Evolutionary conservation across 2,113 vertebrate species (phyloP), one percentile per base, ranked within the genome.

Genomic region (Xiphophorus hellerii): DNA sequence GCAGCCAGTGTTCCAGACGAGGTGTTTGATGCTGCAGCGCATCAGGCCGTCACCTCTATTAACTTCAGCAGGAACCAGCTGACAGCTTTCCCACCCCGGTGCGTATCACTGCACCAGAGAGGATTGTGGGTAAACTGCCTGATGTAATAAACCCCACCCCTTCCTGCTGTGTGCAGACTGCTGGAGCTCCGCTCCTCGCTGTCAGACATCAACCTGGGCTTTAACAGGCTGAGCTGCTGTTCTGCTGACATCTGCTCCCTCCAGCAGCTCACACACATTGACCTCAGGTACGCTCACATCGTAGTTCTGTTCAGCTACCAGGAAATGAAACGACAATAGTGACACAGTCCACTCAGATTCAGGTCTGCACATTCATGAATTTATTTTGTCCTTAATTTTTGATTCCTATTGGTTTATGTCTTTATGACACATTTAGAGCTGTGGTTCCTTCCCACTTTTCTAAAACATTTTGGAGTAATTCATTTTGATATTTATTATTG

Each of bases 1-100:
- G 93, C 92, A 9, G 58, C 80, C 0, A 51, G 62, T 63, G 90
- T 99, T 89, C 96, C 97, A 4, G 94, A 95, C 12, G 96, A 96
- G 4, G 30, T 97, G 72, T 97, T 99, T 58, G 86, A 95, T 5
- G 96, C 96, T 1, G 93, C 94, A 65, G 92, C 85, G 28, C 75
- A 64, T 79, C 89, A 86, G 1, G 73, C 83, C 3, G 78, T 99
- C 66, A 63, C 88, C 76, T 94, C 88, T 0, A 64, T 96, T 64
- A 96, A 98, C 92, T 97, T 99, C 92, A 97, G 97, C 94, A 99
- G 95, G 92, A 99, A 99, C 85, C 95, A 95, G 78, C 95, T 99
- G 28, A 93, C 72, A 20, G 90, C 91, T 67, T 63, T 97, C 30
- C 98, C 97, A 10, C 31, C 92, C 1, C 96, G 98, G 97, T 99